Evolutionary conservation across 2,888 invertebrate species (phyloP).

Genomic region (Acheta domesticus): DNA sequence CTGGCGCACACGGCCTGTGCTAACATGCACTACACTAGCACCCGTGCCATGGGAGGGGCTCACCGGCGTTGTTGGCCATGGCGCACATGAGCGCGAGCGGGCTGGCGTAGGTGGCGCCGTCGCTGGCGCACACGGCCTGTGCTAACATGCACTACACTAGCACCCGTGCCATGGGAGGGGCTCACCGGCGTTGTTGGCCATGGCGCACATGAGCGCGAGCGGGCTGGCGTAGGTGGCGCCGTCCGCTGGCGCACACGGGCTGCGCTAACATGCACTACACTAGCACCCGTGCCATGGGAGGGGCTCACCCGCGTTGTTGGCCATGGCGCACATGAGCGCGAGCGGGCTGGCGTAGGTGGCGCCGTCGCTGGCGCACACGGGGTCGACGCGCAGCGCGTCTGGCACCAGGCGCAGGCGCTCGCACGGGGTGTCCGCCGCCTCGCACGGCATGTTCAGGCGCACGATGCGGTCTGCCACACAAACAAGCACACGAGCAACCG

Average conservation of each 20-base stretch:
- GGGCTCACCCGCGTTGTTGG: constrained; percentile 22
- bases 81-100: constrained; percentile 33
- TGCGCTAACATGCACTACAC: no score
- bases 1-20: no score
- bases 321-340: constrained; percentile 33
- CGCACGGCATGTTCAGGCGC: constrained; percentile 25
- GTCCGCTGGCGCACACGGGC: constrained; percentile 32
- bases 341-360: constrained; percentile 30
- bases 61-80: constrained; percentile 25
- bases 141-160: no score
- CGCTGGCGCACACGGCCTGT: constrained; percentile 21
- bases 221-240: constrained; percentile 30
- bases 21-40: no score
- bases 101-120: constrained; percentile 29
- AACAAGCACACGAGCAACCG: not conserved
- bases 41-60: no score
- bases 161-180: no score
- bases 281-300: no score
- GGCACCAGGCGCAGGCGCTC: constrained; percentile 27
- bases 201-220: constrained; percentile 32
- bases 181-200: constrained; percentile 25
- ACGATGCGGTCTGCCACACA: constrained; percentile 27
- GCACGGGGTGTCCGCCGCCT: constrained; percentile 27
- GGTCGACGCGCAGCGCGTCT: constrained; percentile 27
- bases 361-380: constrained; percentile 31